Percentiles rank a stretch among this genome's conserved stretches.
These are phyloP conservation scores for Aricia artaxerxes DNA, from an alignment of 2,888 invertebrate species.

Conservation along the genomic window DNA sequence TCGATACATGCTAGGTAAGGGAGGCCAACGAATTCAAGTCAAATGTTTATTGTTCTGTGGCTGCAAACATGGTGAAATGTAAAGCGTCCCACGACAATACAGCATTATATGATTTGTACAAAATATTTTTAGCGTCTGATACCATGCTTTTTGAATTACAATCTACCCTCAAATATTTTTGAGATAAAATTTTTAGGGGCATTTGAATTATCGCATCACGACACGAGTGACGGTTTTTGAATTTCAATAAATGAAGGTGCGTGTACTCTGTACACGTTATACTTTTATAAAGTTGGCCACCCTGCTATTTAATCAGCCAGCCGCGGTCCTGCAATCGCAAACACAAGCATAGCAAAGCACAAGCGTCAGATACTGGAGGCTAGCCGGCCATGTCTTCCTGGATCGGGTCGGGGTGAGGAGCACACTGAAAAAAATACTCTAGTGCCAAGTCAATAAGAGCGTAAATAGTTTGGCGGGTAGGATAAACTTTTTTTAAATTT, in stretches of 20 bases:
- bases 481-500: conserved; percentile 35
- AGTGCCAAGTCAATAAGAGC: conserved; percentile 78
- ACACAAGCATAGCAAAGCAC: conserved; percentile 72
- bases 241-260: background rate
- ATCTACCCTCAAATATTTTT: background rate
- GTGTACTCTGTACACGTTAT: background rate
- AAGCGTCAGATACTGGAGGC: conserved; percentile 78
- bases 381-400: conserved; percentile 76
- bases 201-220: background rate
- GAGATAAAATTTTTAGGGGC: background rate
- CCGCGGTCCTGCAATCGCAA: conserved; percentile 31
- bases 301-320: conserved; percentile 18
- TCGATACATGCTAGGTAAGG: conserved; percentile 23
- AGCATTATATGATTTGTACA: background rate
- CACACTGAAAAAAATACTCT: conserved; percentile 81
- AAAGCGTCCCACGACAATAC: background rate
- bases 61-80: background rate
- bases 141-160: background rate
- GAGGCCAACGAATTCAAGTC: conserved; percentile 7
- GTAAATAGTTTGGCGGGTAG: conserved; percentile 69
- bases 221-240: background rate
- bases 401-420: conserved; percentile 82
- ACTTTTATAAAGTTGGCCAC: conserved; percentile 1
- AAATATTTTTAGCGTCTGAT: background rate
- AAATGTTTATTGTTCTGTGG: background rate